Conservation (phyloP, 2,113 vertebrate genomes). For the Mesitornis unicolor region DNA sequence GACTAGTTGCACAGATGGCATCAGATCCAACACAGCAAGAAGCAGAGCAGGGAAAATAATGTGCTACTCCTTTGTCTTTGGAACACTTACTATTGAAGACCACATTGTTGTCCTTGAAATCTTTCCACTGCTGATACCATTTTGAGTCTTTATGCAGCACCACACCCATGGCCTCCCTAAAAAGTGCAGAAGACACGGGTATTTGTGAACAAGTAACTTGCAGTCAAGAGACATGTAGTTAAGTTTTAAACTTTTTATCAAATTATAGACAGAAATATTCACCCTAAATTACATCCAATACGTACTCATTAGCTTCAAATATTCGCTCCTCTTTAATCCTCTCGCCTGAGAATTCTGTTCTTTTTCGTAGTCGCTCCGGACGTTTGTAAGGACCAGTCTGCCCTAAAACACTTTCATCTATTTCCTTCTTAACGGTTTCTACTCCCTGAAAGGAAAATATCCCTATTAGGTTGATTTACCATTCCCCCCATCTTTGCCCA, state of each 20-base stretch:
- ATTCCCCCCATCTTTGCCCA: neutral
- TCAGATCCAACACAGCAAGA: neutral
- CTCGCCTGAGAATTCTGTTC: slow-evolving; percentile 88
- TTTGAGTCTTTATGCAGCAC: slow-evolving; percentile 97
- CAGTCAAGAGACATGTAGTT: accelerated
- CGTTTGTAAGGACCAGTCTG: slow-evolving; percentile 87
- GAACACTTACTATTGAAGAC: slow-evolving; percentile 91
- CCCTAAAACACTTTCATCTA: slow-evolving; percentile 84
- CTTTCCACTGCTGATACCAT: slow-evolving; percentile 98
- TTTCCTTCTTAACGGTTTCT: slow-evolving; percentile 90
- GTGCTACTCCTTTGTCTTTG: neutral
- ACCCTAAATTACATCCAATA: neutral
- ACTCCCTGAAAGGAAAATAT: slow-evolving; percentile 78
- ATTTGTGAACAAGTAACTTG: neutral
- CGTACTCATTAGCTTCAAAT: slow-evolving; percentile 92
- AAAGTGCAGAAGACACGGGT: neutral
- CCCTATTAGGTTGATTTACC: neutral
- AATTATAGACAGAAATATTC: accelerated
- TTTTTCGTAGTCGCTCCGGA: slow-evolving; percentile 84
- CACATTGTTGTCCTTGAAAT: slow-evolving; percentile 95
- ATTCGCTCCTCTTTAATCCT: slow-evolving; percentile 77
- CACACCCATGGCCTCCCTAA: slow-evolving; percentile 90
- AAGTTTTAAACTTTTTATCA: neutral
- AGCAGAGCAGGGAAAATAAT: neutral
- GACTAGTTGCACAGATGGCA: neutral